Percentiles rank a stretch among this genome's conserved stretches.
phyloP scores from a whole-genome alignment of 2,797 vertebrate genomes.

The Serranus cabrilla region DNA sequence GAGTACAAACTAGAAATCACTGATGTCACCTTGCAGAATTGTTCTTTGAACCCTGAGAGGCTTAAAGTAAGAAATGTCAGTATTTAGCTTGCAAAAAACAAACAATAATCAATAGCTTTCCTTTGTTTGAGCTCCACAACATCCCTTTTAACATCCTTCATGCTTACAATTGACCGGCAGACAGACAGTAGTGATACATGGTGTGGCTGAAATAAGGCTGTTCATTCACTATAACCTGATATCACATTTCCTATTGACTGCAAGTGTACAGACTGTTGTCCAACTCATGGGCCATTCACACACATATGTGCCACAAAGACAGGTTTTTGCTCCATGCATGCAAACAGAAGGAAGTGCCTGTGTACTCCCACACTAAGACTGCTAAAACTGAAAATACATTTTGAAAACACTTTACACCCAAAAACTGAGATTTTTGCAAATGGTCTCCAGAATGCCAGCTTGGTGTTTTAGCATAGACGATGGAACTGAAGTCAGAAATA shows the following conservation, averaged over 20 bases:
- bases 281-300: not conserved
- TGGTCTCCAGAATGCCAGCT: too few species aligned
- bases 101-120: not conserved
- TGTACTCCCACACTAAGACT: not conserved
- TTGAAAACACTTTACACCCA: not conserved
- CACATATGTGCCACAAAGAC: not conserved
- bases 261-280: not conserved
- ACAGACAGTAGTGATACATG: conserved; percentile 35
- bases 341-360: not conserved
- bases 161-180: conserved; percentile 57
- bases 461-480: too few species aligned
- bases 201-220: not conserved
- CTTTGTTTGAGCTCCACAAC: conserved; percentile 33
- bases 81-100: not conserved
- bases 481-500: too few species aligned
- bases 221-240: conserved; percentile 4
- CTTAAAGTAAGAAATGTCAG: not conserved
- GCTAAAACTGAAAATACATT: not conserved
- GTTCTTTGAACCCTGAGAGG: not conserved
- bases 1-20: not conserved
- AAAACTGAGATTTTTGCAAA: too few species aligned
- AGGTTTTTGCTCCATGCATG: not conserved
- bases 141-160: conserved; percentile 58
- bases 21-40: not conserved
- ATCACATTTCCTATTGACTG: conserved; percentile 6